A percentile compares a stretch with the other conserved stretches of the same genome.
phyloP scores from a whole-genome alignment of 2,888 invertebrate species.

The Cataglyphis cursor region DNA sequence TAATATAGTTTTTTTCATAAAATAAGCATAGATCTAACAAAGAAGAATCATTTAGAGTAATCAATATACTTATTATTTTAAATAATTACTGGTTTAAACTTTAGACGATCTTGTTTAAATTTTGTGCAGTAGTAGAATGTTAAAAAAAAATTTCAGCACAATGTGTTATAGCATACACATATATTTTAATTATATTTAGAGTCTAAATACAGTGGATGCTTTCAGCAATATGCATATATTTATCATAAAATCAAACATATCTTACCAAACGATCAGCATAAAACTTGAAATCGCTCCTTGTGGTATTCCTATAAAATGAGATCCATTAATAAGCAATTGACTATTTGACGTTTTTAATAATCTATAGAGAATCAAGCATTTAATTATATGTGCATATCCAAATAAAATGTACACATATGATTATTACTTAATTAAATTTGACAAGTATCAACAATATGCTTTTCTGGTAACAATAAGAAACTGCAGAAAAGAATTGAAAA shows the following conservation, averaged over 20 bases:
- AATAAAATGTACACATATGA: not conserved
- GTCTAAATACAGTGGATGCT: not conserved
- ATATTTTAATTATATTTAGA: not conserved
- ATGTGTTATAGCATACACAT: not conserved
- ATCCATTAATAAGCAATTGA: not conserved
- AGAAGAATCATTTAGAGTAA: not conserved
- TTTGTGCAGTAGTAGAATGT: not conserved
- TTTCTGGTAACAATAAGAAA: not conserved
- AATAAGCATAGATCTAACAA: not conserved
- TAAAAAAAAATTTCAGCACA: not conserved
- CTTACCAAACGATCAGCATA: constrained; percentile 97
- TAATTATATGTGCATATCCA: not conserved
- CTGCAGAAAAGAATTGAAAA: not conserved
- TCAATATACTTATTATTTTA: not conserved
- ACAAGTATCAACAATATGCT: not conserved
- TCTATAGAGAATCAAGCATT: not conserved
- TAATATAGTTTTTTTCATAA: not conserved
- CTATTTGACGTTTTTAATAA: not conserved
- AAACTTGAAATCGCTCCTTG: constrained; percentile 98
- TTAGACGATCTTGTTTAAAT: not conserved
- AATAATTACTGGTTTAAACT: not conserved
- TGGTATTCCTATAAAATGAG: constrained; percentile 92
- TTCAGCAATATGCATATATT: not conserved
- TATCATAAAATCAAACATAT: not conserved
- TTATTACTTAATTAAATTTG: not conserved